These are phyloP conservation scores for Drosophila baimaii DNA, from an alignment of 1,140 invertebrate species.

Conservation along the genomic window DNA sequence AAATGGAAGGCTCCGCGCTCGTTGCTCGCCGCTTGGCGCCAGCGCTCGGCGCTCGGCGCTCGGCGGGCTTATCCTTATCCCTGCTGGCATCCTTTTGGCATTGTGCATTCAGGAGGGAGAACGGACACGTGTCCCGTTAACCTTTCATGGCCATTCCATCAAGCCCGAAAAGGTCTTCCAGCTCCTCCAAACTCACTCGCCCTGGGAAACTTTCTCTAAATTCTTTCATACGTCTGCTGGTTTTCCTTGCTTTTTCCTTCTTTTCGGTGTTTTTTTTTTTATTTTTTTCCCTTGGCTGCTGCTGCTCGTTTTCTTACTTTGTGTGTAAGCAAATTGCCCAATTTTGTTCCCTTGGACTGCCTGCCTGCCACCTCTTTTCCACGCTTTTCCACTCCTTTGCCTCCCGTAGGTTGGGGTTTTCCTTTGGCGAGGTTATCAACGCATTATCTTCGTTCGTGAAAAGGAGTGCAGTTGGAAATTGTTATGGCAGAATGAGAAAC, in stretches of 20 bases:
- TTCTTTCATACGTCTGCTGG: conserved; percentile 50
- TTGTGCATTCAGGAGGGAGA: conserved; percentile 43
- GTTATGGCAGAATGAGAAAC: conserved; percentile 64
- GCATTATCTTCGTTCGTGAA: conserved; percentile 80
- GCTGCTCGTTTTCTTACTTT: conserved; percentile 64
- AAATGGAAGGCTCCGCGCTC: conserved; percentile 36
- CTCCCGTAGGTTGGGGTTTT: conserved; percentile 17
- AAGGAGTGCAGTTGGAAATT: conserved; percentile 80
- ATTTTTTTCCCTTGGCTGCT: conserved; percentile 23
- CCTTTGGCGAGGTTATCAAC: conserved; percentile 64
- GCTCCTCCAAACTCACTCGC: conserved; percentile 21
- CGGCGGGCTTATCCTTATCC: conserved; percentile 20
- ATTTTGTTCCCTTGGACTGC: conserved; percentile 51
- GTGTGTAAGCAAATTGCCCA: conserved; percentile 81
- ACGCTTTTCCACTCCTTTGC: conserved; percentile 13
- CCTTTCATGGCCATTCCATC: conserved; percentile 67
- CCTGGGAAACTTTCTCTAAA: conserved; percentile 46
- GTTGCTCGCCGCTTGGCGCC: not conserved
- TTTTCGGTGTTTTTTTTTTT: not conserved
- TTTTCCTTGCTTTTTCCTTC: conserved; percentile 21
- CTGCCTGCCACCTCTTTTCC: conserved; percentile 12
- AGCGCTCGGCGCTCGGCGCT: not conserved
- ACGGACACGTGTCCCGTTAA: conserved; percentile 73
- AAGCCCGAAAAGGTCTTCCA: conserved; percentile 49
- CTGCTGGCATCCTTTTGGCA: conserved; percentile 27